These are phyloP conservation scores for Danionella dracula DNA, from an alignment of 2,797 vertebrate genomes.

Conservation along the genomic window DNA sequence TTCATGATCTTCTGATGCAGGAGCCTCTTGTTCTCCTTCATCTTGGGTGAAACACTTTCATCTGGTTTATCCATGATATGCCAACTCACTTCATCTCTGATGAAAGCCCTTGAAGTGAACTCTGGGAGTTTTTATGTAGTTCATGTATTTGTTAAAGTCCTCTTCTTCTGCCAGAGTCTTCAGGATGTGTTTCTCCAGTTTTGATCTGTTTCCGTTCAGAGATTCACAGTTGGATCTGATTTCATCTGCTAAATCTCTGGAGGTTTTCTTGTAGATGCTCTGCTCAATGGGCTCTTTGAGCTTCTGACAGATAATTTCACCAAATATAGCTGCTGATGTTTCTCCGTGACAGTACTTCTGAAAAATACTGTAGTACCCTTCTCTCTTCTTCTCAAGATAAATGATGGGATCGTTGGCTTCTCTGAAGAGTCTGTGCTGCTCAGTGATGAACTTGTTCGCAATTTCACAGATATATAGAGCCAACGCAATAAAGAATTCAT, in stretches of 20 bases:
- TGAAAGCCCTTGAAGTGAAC: constrained; percentile 29
- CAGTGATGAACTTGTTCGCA: constrained; percentile 30
- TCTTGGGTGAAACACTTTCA: constrained; percentile 22
- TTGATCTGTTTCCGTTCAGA: constrained; percentile 50
- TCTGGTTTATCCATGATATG: neutral
- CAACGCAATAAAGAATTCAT: constrained; percentile 13
- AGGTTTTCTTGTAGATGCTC: constrained; percentile 23
- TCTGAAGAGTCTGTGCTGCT: constrained; percentile 27
- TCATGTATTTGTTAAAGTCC: constrained; percentile 42
- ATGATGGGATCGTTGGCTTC: constrained; percentile 37
- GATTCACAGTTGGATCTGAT: constrained; percentile 33
- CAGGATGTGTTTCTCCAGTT: constrained; percentile 59
- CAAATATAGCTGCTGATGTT: constrained; percentile 48
- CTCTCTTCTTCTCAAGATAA: constrained; percentile 51
- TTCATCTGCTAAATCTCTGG: constrained; percentile 38
- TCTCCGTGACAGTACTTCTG: constrained; percentile 56
- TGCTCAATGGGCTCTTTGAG: constrained; percentile 36
- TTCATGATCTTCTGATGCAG: constrained; percentile 35
- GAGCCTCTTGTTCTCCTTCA: constrained; percentile 27
- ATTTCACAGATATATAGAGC: neutral
- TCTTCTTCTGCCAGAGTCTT: constrained; percentile 53
- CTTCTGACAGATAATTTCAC: constrained; percentile 51
- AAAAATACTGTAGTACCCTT: constrained; percentile 57
- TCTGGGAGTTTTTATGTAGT: neutral
- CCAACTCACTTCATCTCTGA: neutral